Base-by-base conservation (phyloP, 2,888 invertebrate species). In the Operophtera brumata region DNA sequence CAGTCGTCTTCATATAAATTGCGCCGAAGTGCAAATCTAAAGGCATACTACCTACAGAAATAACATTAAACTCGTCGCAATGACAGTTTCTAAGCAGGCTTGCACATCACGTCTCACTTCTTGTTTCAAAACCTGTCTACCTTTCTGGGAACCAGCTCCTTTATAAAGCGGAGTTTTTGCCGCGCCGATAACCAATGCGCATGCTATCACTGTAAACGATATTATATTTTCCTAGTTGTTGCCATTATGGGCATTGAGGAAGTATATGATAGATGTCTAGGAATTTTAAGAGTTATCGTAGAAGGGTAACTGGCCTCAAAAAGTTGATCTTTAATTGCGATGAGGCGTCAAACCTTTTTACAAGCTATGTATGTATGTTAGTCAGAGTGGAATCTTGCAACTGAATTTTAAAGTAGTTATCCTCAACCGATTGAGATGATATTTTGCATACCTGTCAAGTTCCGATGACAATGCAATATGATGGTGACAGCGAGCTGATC, bases 71-170 rank as follows among this genome's bases (percentile, higher is more conserved):
- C 52, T 26, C 35, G 44, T 44, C 40, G 41, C 41, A 41, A 41
- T 44, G 57, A 67, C 64, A 54, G 53, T 42, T 64, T 58, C 71
- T 69, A 70, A 70, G 52, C 65, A 68, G 50, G 59, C 56, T 70
- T 67, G 65, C 71, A 34, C 54, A 67, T 72, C 78, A 78, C 78
- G 78, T 82, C 70, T 75, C 72, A 57, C 71, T 81, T 80, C 78
- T 81, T 81, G 74, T 65, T 60, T 9, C 37, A 58, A 63, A 73
- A 74, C 68, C 66, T 48, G 60, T 66, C 67, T 61, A 60, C 59
- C 64, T 57, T 82, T 80, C 79, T 71, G 47, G 59, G 80, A 82
- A 82, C 62, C 42, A 59, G 64, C 68, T 68, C 69, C 43, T 57
- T 56, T 39, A 39, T n/a, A 39, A 49, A 41, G 42, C 46, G 47